Conservation (phyloP, 2,888 invertebrate species). For the Lasiommata megera region DNA sequence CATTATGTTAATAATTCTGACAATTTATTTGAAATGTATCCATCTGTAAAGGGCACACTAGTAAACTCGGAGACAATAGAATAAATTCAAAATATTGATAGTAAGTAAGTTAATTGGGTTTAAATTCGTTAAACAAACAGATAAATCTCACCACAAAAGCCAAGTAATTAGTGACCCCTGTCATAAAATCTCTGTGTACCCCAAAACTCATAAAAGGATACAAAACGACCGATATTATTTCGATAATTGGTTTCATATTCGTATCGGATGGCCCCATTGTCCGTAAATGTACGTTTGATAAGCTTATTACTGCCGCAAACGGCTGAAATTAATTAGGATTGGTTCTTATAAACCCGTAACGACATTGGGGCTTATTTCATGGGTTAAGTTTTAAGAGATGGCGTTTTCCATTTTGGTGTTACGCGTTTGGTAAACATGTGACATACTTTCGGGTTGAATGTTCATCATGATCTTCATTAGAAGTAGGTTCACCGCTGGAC, state of each 20-base stretch:
- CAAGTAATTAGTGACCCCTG: conserved; percentile 20
- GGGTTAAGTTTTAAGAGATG: conserved; percentile 12
- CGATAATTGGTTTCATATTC: conserved; percentile 52
- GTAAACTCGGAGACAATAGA: too few species aligned
- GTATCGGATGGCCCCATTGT: conserved; percentile 44
- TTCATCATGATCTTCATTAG: too few species aligned
- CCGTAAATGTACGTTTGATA: conserved; percentile 69
- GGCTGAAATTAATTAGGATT: conserved; percentile 72
- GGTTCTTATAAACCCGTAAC: conserved; percentile 53
- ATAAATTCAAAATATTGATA: neutral
- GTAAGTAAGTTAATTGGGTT: too few species aligned
- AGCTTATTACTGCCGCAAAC: conserved; percentile 69
- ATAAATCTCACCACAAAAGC: conserved; percentile 9
- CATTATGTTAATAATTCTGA: too few species aligned
- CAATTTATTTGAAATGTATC: too few species aligned
- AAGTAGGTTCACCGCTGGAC: too few species aligned
- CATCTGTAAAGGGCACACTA: too few species aligned
- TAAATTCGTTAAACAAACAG: neutral
- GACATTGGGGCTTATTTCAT: conserved; percentile 28
- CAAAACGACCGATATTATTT: conserved; percentile 40
- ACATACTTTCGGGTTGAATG: too few species aligned
- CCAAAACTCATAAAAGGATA: conserved; percentile 18
- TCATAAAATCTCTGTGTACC: conserved; percentile 16
- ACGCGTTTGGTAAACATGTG: too few species aligned
- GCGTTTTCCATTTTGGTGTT: conserved; percentile 8